These are phyloP conservation scores for Esox niger DNA, from an alignment of 2,113 vertebrate species.

Conservation along the genomic window DNA sequence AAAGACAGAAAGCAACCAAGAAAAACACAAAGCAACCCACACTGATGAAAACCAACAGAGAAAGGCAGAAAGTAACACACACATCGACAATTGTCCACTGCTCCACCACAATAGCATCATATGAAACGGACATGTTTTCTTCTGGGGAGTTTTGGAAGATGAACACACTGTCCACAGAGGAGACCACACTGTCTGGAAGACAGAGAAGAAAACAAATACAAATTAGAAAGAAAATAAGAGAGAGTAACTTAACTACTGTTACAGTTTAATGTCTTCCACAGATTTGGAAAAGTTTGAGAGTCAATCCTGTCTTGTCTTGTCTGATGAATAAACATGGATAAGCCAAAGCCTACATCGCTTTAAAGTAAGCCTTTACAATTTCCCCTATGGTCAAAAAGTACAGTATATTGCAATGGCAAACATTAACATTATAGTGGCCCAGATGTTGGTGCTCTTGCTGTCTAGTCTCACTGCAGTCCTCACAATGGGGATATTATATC, in stretches of 20 bases:
- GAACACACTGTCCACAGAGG: conserved; percentile 86
- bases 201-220: background rate
- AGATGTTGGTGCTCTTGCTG: conserved; percentile 11
- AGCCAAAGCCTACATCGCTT: conserved; percentile 35
- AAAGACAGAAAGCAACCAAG: too few species aligned
- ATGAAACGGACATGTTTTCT: conserved; percentile 73
- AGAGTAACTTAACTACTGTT: conserved; percentile 26
- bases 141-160: conserved; percentile 88
- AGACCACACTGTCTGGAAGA: conserved; percentile 53
- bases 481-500: background rate
- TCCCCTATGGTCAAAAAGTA: background rate
- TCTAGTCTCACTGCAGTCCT: background rate
- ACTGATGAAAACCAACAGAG: too few species aligned
- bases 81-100: conserved; percentile 95
- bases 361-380: conserved; percentile 15
- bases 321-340: conserved; percentile 32
- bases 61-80: too few species aligned
- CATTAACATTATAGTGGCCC: too few species aligned
- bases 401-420: too few species aligned
- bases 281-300: too few species aligned
- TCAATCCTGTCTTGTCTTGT: conserved; percentile 33
- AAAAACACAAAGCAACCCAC: too few species aligned
- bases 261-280: conserved; percentile 8
- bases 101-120: conserved; percentile 97
- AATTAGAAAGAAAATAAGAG: conserved; percentile 21